Conservation (phyloP, 2,113 vertebrate genomes). For the Plestiodon gilberti region DNA sequence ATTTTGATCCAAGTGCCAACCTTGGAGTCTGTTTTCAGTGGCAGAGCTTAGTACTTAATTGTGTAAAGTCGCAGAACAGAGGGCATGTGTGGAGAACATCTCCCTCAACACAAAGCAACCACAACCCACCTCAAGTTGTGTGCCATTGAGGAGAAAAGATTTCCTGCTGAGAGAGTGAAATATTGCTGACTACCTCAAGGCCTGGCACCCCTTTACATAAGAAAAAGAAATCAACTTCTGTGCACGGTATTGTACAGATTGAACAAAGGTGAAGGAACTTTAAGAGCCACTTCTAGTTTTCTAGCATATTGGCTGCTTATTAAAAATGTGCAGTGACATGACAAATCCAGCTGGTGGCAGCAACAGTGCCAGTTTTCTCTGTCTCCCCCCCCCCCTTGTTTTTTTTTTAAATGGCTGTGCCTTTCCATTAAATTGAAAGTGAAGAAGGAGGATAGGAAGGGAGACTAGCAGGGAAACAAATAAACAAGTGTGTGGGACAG, state of each 20-base stretch:
- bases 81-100: background rate
- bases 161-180: background rate
- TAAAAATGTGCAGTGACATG: background rate
- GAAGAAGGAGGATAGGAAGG: background rate
- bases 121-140: background rate
- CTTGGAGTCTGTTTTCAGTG: background rate
- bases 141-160: background rate
- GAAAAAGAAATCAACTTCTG: background rate
- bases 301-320: too few species aligned
- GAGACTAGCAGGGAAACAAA: background rate
- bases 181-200: background rate
- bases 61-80: background rate
- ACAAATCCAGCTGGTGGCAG: background rate
- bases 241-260: background rate
- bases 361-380: background rate
- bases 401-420: background rate
- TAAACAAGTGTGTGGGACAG: background rate
- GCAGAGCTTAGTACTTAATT: background rate
- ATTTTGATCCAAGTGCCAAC: background rate
- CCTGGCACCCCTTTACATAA: background rate
- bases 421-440: background rate
- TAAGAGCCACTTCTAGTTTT: background rate
- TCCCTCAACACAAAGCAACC: background rate
- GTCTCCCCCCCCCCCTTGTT: rapidly evolving
- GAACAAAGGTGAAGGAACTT: background rate